Evolutionary conservation across 1,140 invertebrate genomes (phyloP).

Genomic region (Chironomus striatipennis): DNA sequence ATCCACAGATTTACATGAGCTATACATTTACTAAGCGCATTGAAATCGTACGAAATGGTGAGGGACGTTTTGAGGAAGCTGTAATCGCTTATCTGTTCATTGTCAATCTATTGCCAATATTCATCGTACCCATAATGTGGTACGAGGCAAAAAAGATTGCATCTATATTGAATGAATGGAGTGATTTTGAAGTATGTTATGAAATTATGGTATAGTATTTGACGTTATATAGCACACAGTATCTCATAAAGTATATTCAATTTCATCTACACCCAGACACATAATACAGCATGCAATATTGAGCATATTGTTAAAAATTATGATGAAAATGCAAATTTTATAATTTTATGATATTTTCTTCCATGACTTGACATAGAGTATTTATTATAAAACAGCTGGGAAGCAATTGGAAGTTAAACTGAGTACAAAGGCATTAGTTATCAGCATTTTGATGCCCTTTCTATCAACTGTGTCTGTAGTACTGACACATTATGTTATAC

Average conservation of each 20-base stretch:
- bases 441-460: conserved; percentile 47
- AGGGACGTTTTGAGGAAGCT: conserved; percentile 57
- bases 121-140: conserved; percentile 51
- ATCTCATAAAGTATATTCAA: no score
- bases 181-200: conserved; percentile 47
- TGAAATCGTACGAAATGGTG: conserved; percentile 47
- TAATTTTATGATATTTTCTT: conserved; percentile 4
- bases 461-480: conserved; percentile 51
- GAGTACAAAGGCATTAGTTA: conserved; percentile 42
- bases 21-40: conserved; percentile 52
- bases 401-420: conserved; percentile 42
- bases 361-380: conserved; percentile 34
- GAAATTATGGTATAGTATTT: background rate
- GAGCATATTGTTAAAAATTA: background rate
- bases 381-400: conserved; percentile 45
- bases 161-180: conserved; percentile 49
- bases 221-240: background rate
- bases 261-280: no score
- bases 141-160: conserved; percentile 53
- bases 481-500: conserved; percentile 50
- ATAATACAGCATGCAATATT: no score
- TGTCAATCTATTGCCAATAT: conserved; percentile 53
- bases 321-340: background rate
- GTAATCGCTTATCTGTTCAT: conserved; percentile 60
- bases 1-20: conserved; percentile 41